These are phyloP conservation scores for Aporrectodea caliginosa DNA, from an alignment of 1,140 invertebrate species.

Conservation along the genomic window DNA sequence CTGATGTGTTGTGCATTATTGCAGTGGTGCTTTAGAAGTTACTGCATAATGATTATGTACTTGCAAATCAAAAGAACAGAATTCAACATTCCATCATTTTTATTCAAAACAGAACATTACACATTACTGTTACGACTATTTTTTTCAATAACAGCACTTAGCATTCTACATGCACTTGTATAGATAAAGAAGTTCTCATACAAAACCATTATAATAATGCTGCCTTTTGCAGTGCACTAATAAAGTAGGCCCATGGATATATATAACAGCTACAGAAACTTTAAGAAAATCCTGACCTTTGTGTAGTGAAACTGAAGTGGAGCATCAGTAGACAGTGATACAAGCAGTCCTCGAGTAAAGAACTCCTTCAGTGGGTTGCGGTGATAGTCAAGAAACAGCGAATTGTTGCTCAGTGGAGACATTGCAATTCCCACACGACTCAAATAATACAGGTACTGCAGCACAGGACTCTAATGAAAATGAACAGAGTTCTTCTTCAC, in stretches of 20 bases:
- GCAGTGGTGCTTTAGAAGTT: too few species aligned
- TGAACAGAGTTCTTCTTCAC: too few species aligned
- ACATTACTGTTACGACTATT: neutral
- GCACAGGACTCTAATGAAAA: slow-evolving; percentile 10
- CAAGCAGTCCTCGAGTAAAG: slow-evolving; percentile 83
- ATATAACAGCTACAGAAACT: neutral
- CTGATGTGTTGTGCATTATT: too few species aligned
- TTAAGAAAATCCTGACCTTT: slow-evolving; percentile 64
- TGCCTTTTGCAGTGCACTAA: too few species aligned
- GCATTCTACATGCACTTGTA: too few species aligned
- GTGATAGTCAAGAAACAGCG: slow-evolving; percentile 97
- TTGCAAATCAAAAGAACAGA: too few species aligned
- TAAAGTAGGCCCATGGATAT: neutral
- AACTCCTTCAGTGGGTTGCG: slow-evolving; percentile 97
- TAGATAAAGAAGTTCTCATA: neutral
- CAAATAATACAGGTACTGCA: slow-evolving; percentile 91
- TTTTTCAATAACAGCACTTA: neutral
- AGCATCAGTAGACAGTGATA: slow-evolving; percentile 96
- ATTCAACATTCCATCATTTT: too few species aligned
- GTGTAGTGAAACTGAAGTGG: slow-evolving; percentile 99
- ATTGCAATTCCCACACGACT: slow-evolving; percentile 98
- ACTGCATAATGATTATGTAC: too few species aligned
- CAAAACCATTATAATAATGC: neutral
- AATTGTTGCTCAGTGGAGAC: too few species aligned
- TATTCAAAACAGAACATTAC: neutral